These are phyloP conservation scores for Polydrusus cervinus DNA, from an alignment of 2,888 invertebrate genomes.

Conservation along the genomic window DNA sequence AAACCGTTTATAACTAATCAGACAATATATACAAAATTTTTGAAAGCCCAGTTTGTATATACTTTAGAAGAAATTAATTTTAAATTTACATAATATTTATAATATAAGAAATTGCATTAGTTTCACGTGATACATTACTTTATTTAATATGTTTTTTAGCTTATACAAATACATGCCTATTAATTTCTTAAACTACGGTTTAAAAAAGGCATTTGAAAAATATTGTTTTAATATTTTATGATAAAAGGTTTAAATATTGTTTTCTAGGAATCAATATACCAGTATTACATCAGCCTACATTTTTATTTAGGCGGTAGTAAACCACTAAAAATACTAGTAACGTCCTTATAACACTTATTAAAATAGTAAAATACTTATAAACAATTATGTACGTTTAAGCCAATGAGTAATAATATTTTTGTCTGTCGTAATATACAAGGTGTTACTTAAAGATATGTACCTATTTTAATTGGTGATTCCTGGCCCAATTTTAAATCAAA, in stretches of 20 bases:
- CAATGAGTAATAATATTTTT: too few relatives aligned
- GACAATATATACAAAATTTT: conserved; percentile 50
- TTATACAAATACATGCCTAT: conserved; percentile 28
- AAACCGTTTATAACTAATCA: conserved; percentile 46
- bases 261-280: conserved; percentile 69
- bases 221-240: conserved; percentile 64
- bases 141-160: conserved; percentile 18
- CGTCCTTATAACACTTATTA: not conserved
- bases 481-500: too few relatives aligned
- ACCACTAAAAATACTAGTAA: conserved; percentile 12
- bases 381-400: too few relatives aligned
- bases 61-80: conserved; percentile 28
- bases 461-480: too few relatives aligned
- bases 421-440: too few relatives aligned
- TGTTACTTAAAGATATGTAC: too few relatives aligned
- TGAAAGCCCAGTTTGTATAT: conserved; percentile 64
- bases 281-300: conserved; percentile 59
- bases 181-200: conserved; percentile 50
- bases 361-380: not conserved
- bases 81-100: conserved; percentile 31
- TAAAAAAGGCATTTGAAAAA: conserved; percentile 70
- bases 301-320: conserved; percentile 26
- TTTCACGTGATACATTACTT: conserved; percentile 34
- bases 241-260: conserved; percentile 46
- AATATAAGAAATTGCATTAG: conserved; percentile 36